Evolutionary conservation across 1,140 invertebrate species (phyloP).

Genomic region (Acromyrmex charruanus): DNA sequence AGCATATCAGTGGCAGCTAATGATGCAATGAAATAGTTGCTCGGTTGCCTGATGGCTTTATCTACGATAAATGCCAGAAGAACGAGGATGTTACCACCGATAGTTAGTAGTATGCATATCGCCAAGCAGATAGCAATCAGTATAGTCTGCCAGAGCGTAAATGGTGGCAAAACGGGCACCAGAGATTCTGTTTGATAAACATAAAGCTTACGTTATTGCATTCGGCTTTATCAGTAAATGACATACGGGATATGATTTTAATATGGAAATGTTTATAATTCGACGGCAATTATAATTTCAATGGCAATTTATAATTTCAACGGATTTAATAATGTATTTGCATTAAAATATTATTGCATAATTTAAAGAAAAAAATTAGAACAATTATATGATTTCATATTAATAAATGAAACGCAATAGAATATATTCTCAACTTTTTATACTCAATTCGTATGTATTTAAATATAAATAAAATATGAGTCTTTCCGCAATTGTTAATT

Average conservation of each 20-base stretch:
- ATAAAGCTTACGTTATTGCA: constrained; percentile 15
- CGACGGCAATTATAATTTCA: not conserved
- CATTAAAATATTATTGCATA: not conserved
- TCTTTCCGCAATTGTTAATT: too few species aligned
- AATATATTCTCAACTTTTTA: not conserved
- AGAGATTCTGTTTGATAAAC: constrained; percentile 67
- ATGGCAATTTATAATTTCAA: not conserved
- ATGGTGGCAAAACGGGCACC: constrained; percentile 91
- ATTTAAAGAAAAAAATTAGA: not conserved
- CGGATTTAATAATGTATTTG: not conserved
- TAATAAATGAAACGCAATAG: not conserved
- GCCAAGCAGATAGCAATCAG: constrained; percentile 96
- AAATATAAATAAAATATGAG: too few species aligned
- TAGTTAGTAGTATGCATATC: constrained; percentile 96
- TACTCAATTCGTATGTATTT: not conserved
- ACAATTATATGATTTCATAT: not conserved
- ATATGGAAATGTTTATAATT: not conserved
- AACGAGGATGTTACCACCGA: constrained; percentile 98
- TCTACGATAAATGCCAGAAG: constrained; percentile 98
- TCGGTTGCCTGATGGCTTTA: constrained; percentile 98
- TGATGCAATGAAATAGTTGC: constrained; percentile 99
- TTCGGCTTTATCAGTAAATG: constrained; percentile 32
- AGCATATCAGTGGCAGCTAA: constrained; percentile 99
- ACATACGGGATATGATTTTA: not conserved
- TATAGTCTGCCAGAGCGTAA: constrained; percentile 96